phyloP scores from a whole-genome alignment of 37 sponge, comb jelly and placozoan species.

The Haliclona indistincta region DNA sequence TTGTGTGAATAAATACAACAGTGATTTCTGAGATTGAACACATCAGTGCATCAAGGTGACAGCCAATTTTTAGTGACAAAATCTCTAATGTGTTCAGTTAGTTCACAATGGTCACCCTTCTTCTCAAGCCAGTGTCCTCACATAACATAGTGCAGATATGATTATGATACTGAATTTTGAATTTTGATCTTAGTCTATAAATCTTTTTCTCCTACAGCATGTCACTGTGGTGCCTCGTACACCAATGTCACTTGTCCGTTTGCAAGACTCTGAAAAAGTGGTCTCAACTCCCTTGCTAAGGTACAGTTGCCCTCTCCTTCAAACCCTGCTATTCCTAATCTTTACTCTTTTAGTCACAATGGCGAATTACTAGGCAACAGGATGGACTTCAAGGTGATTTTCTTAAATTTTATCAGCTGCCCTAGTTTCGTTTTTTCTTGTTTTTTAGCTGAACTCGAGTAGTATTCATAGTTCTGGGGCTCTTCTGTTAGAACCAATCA shows the following conservation, averaged over 20 bases:
- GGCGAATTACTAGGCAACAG: slow-evolving; percentile 82
- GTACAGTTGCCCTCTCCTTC: background rate
- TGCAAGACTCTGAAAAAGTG: slow-evolving; percentile 54
- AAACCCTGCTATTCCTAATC: background rate
- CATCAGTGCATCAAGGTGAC: no score
- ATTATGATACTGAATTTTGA: no score
- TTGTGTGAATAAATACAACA: no score
- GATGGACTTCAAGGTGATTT: slow-evolving; percentile 70
- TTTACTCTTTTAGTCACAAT: slow-evolving; percentile 26
- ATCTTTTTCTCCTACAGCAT: background rate
- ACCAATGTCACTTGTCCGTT: slow-evolving; percentile 76
- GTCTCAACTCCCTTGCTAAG: slow-evolving; percentile 48
- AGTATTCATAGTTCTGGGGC: slow-evolving; percentile 64
- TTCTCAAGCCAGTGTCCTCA: no score
- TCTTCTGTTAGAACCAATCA: slow-evolving; percentile 74
- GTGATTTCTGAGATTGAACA: no score
- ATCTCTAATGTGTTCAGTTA: no score
- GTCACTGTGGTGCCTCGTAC: slow-evolving; percentile 54
- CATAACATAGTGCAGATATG: no score
- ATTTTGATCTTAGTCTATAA: no score
- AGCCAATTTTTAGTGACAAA: no score
- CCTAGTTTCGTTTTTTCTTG: background rate
- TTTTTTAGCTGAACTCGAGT: slow-evolving; percentile 73
- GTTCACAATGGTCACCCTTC: no score
- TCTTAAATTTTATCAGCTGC: background rate